phyloP scores from a whole-genome alignment of 2,888 invertebrate genomes.

The Labia minor region DNA sequence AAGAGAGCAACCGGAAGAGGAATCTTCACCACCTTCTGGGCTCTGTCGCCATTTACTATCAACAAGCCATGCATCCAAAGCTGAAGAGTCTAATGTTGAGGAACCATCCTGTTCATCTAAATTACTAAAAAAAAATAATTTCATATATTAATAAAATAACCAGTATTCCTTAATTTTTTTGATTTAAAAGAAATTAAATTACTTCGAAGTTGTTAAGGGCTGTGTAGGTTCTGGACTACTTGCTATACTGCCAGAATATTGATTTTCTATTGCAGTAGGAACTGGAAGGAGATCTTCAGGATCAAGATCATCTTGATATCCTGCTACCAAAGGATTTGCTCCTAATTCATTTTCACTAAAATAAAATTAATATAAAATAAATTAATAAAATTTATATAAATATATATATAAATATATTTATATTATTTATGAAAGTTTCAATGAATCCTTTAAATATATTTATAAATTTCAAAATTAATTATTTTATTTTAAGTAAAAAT shows the following conservation, averaged over 20 bases:
- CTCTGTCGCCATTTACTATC: conserved; percentile 61
- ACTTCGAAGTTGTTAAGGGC: neutral
- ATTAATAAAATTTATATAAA: neutral
- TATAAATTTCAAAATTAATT: too few species aligned
- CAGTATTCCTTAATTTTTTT: neutral
- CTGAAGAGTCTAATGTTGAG: conserved; percentile 24
- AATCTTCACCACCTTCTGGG: conserved; percentile 57
- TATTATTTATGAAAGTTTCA: neutral
- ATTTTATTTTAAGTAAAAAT: too few species aligned
- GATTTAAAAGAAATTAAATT: neutral
- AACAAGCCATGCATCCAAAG: conserved; percentile 50
- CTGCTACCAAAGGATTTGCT: conserved; percentile 69
- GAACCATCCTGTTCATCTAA: neutral
- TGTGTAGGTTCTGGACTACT: neutral
- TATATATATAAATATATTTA: too few species aligned
- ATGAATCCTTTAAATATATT: neutral
- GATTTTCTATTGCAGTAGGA: neutral
- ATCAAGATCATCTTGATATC: conserved; percentile 73
- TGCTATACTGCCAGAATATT: neutral
- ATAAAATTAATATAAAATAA: conserved; percentile 19
- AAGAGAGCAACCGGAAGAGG: neutral
- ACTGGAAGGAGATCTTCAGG: conserved; percentile 43
- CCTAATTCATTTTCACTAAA: conserved; percentile 54
- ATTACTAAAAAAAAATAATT: neutral
- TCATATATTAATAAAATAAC: too few species aligned